phyloP scores from a whole-genome alignment of 1,140 invertebrate species.

The Ectropis grisescens region DNA sequence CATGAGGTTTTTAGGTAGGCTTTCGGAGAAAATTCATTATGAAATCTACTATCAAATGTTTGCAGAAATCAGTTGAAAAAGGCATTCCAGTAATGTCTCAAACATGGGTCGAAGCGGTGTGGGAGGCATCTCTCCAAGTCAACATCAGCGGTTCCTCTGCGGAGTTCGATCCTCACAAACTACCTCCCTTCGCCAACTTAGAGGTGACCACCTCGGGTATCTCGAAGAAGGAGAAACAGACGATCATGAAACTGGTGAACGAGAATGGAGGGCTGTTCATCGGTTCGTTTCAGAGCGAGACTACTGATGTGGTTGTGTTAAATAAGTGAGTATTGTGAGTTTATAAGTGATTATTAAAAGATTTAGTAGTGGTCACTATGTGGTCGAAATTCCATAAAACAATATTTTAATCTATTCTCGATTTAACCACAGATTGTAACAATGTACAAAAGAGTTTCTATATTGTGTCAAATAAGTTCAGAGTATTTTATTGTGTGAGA shows the following conservation, averaged over 20 bases:
- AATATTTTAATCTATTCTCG: no score
- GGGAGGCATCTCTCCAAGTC: constrained; percentile 77
- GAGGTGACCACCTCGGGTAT: constrained; percentile 86
- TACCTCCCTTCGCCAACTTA: constrained; percentile 86
- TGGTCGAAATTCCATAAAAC: no score
- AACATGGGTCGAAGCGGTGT: constrained; percentile 85
- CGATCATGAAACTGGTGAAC: constrained; percentile 79
- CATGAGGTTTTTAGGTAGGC: no score
- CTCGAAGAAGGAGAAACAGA: constrained; percentile 74
- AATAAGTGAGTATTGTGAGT: constrained; percentile 66
- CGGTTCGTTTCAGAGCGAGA: constrained; percentile 67
- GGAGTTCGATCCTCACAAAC: constrained; percentile 75
- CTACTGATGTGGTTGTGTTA: constrained; percentile 68
- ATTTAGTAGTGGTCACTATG: no score
- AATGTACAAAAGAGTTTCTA: no score
- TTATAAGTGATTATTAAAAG: no score
- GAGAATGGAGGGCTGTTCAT: constrained; percentile 78
- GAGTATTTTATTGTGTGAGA: no score
- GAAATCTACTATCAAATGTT: no score
- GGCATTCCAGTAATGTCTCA: constrained; percentile 82
- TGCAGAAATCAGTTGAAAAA: constrained; percentile 78
- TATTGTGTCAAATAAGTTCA: no score
- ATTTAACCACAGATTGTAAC: no score
- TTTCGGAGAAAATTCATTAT: no score
- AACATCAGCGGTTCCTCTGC: constrained; percentile 75